Evolutionary conservation across 1,140 invertebrate species (phyloP).

Genomic region (Drosophila yakuba): DNA sequence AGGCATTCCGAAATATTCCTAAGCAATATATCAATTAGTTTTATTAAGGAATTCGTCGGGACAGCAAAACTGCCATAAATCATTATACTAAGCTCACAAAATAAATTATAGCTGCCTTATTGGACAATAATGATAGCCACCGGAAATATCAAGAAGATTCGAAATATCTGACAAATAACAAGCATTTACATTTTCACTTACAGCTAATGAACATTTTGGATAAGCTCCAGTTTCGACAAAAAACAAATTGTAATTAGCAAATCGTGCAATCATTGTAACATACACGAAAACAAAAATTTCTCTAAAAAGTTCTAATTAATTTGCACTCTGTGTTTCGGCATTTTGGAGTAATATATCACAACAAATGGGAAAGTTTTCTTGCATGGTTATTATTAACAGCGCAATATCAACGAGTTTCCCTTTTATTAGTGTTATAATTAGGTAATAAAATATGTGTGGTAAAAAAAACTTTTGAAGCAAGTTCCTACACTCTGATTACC

Average conservation of each 20-base stretch:
- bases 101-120: slow-evolving; percentile 21
- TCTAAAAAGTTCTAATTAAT: slow-evolving; percentile 21
- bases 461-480: background rate
- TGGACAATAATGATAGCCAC: slow-evolving; percentile 8
- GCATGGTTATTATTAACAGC: slow-evolving; percentile 8
- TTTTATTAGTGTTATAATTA: background rate
- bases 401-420: background rate
- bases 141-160: background rate
- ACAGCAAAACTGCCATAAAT: slow-evolving; percentile 24
- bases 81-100: slow-evolving; percentile 18
- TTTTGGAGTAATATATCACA: slow-evolving; percentile 7
- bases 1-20: slow-evolving; percentile 4
- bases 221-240: slow-evolving; percentile 31
- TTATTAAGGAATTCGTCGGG: slow-evolving; percentile 24
- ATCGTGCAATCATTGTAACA: slow-evolving; percentile 15
- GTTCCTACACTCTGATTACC: background rate
- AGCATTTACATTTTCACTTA: too few species aligned
- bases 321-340: slow-evolving; percentile 6
- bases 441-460: background rate
- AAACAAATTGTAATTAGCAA: slow-evolving; percentile 32
- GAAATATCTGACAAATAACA: background rate
- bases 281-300: slow-evolving; percentile 8
- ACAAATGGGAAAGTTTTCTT: background rate
- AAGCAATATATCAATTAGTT: slow-evolving; percentile 33
- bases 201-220: too few species aligned